These are phyloP conservation scores for Polyploca ridens DNA, from an alignment of 2,888 invertebrate genomes.

Conservation along the genomic window DNA sequence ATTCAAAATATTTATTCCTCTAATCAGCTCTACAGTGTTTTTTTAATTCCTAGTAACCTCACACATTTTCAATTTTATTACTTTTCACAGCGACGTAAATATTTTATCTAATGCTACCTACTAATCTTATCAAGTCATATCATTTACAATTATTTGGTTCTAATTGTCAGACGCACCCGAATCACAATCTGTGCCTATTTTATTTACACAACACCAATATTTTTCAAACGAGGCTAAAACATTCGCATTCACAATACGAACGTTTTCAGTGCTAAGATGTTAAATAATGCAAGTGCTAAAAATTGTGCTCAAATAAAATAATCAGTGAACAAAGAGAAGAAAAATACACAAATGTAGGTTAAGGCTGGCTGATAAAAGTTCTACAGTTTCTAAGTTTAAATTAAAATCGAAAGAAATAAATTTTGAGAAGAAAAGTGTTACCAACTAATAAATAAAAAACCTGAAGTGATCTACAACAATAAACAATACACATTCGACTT, in stretches of 20 bases:
- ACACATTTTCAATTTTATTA: neutral
- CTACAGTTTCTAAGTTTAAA: no score
- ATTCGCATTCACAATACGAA: neutral
- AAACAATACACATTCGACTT: constrained; percentile 12
- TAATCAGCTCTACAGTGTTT: no score
- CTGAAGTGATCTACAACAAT: neutral
- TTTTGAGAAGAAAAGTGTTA: neutral
- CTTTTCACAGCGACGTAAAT: neutral
- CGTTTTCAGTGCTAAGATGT: neutral
- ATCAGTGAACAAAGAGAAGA: neutral
- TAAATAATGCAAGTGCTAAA: neutral
- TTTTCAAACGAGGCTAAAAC: neutral
- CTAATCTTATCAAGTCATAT: constrained; percentile 56
- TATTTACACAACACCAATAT: constrained; percentile 33
- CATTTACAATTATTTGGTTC: constrained; percentile 49
- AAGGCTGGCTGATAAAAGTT: neutral
- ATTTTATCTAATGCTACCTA: constrained; percentile 31
- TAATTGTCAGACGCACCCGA: constrained; percentile 69
- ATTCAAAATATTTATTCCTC: no score
- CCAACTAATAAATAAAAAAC: neutral
- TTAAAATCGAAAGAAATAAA: neutral
- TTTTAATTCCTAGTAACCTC: neutral
- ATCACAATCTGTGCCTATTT: constrained; percentile 47
- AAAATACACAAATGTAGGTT: neutral
- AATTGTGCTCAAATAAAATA: neutral